Evolutionary conservation across 2,888 invertebrate species (phyloP).

Genomic region (Temnothorax ravouxi): DNA sequence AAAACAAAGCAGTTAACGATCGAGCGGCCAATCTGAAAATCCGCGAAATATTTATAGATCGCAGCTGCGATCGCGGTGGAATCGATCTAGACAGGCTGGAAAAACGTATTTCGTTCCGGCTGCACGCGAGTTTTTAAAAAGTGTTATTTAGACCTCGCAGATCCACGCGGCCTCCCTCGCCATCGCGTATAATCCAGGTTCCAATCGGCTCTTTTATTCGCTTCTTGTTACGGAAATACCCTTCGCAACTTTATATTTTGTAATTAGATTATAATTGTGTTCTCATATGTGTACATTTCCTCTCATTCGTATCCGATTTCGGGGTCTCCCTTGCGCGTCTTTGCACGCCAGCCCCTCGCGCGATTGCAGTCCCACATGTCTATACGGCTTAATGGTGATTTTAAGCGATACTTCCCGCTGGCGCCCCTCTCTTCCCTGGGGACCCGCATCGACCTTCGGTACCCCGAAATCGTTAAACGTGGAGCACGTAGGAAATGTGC

Average conservation of each 20-base stretch:
- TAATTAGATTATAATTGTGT: conserved; percentile 13
- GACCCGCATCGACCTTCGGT: conserved; percentile 51
- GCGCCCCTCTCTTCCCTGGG: neutral
- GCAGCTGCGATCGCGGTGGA: conserved; percentile 74
- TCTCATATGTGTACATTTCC: conserved; percentile 5
- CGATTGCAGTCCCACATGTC: conserved; percentile 60
- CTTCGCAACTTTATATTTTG: neutral
- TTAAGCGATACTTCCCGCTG: conserved; percentile 34
- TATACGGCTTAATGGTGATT: conserved; percentile 56
- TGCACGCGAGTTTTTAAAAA: neutral
- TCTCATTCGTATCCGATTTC: conserved; percentile 13
- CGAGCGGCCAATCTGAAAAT: conserved; percentile 63
- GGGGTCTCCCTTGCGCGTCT: neutral
- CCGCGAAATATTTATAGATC: conserved; percentile 78
- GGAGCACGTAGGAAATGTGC: conserved; percentile 66
- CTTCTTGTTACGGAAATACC: neutral
- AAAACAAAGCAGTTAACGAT: conserved; percentile 52
- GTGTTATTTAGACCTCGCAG: neutral
- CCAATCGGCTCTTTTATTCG: neutral
- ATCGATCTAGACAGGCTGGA: neutral
- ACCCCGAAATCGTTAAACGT: conserved; percentile 74
- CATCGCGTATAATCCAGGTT: neutral
- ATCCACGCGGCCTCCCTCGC: neutral
- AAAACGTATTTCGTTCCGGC: neutral
- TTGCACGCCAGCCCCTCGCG: neutral